Percentiles rank a stretch among this genome's conserved stretches.
Conservation (phyloP, 1,140 invertebrate species). For the Glossosoma conforme region DNA sequence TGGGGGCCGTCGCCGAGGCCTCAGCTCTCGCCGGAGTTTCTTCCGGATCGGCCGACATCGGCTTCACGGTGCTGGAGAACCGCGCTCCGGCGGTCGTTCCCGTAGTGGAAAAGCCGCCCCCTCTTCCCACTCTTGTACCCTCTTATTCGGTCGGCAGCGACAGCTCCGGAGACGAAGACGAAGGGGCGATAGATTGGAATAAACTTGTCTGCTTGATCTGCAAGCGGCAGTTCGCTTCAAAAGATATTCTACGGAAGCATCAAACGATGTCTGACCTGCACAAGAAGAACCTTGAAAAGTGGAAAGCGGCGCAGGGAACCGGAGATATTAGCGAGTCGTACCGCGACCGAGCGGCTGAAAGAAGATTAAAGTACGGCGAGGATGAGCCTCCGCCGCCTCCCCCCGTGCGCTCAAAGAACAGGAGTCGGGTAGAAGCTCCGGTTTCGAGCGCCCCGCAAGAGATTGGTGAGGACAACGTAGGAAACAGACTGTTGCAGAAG, state of each 20-base stretch:
- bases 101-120: constrained; percentile 7
- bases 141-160: constrained; percentile 48
- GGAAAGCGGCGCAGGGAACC: constrained; percentile 44
- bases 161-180: constrained; percentile 51
- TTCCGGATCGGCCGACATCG: constrained; percentile 80
- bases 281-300: constrained; percentile 82
- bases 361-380: constrained; percentile 90
- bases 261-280: constrained; percentile 92
- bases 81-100: constrained; percentile 43
- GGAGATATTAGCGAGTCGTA: constrained; percentile 44
- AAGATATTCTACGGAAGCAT: constrained; percentile 86
- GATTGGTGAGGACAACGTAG: constrained; percentile 84
- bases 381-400: constrained; percentile 68
- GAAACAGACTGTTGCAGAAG: constrained; percentile 91
- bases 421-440: constrained; percentile 24
- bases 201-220: constrained; percentile 94
- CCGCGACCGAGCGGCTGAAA: constrained; percentile 93
- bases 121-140: constrained; percentile 27
- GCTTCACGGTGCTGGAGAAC: constrained; percentile 82
- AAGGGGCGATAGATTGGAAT: constrained; percentile 72
- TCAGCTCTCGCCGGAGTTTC: constrained; percentile 41
- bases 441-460: constrained; percentile 45
- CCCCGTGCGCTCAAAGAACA: too few relatives aligned
- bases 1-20: constrained; percentile 56
- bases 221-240: constrained; percentile 88